Conservation (phyloP, 1,140 invertebrate genomes). For the Drosophila parabipectinata region DNA sequence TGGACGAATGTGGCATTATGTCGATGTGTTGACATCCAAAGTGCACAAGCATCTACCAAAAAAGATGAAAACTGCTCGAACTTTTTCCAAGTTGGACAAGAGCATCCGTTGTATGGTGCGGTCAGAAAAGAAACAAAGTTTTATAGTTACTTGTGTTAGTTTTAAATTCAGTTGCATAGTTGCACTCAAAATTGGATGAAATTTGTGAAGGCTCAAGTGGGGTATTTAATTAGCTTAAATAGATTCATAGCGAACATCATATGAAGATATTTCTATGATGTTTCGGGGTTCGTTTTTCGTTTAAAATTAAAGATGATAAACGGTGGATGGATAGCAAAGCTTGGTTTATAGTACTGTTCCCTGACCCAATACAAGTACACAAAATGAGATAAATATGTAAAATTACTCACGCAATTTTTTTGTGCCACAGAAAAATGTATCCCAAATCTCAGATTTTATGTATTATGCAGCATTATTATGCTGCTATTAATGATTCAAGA, state of each 20-base stretch:
- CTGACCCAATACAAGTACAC: no score
- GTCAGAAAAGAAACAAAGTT: conserved; percentile 37
- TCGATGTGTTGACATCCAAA: conserved; percentile 79
- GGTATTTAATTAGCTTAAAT: conserved; percentile 1
- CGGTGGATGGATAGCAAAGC: no score
- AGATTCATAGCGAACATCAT: neutral
- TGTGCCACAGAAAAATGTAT: no score
- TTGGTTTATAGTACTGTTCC: no score
- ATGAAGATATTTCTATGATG: no score
- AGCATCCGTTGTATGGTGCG: conserved; percentile 27
- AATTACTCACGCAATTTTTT: no score
- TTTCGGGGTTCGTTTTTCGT: no score
- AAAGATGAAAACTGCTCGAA: conserved; percentile 29
- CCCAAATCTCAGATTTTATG: neutral
- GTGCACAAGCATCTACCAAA: conserved; percentile 47
- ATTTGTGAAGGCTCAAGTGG: neutral
- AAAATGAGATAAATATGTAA: no score
- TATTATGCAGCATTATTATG: no score
- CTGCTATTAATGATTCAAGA: no score
- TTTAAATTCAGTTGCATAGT: conserved; percentile 6
- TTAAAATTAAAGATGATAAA: no score
- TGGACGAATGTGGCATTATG: conserved; percentile 79
- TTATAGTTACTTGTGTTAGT: conserved; percentile 13
- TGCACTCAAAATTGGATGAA: neutral
- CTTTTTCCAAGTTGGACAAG: conserved; percentile 58